These are phyloP conservation scores for Platycercus adscitus DNA, from an alignment of 2,113 vertebrate species.

Conservation along the genomic window DNA sequence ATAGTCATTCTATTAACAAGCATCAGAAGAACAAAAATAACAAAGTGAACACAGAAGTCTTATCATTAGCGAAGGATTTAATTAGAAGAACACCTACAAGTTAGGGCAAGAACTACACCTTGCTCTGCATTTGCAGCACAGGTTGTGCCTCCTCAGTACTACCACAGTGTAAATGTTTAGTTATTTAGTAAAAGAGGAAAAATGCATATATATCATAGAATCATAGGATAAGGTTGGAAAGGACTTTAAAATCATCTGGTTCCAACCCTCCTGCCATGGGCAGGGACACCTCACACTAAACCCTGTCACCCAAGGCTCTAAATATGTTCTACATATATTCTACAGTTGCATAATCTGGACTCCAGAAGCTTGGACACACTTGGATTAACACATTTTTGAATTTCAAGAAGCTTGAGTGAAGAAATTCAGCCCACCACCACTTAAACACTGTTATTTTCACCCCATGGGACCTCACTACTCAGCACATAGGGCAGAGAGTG, in stretches of 20 bases:
- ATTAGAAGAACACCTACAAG: slow-evolving; percentile 51
- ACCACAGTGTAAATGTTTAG: slow-evolving; percentile 15
- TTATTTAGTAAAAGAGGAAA: not conserved
- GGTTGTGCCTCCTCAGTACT: not conserved
- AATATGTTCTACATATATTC: not conserved
- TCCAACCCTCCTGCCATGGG: too few species aligned
- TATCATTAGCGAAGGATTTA: slow-evolving; percentile 36
- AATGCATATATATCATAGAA: not conserved
- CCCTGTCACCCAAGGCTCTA: too few species aligned
- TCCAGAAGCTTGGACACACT: not conserved
- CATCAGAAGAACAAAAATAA: not conserved
- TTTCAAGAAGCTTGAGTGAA: not conserved
- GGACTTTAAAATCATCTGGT: too few species aligned
- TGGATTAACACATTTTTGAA: not conserved
- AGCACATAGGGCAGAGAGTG: not conserved
- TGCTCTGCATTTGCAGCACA: not conserved
- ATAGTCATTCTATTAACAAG: not conserved
- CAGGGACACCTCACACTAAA: too few species aligned
- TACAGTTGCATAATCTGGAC: not conserved
- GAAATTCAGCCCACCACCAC: not conserved
- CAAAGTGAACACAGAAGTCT: not conserved
- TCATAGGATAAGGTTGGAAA: too few species aligned
- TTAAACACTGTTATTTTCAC: not conserved
- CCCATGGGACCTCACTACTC: not conserved
- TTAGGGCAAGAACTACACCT: slow-evolving; percentile 37